These are phyloP conservation scores for Polyommatus icarus DNA, from an alignment of 2,888 invertebrate genomes.

Conservation along the genomic window DNA sequence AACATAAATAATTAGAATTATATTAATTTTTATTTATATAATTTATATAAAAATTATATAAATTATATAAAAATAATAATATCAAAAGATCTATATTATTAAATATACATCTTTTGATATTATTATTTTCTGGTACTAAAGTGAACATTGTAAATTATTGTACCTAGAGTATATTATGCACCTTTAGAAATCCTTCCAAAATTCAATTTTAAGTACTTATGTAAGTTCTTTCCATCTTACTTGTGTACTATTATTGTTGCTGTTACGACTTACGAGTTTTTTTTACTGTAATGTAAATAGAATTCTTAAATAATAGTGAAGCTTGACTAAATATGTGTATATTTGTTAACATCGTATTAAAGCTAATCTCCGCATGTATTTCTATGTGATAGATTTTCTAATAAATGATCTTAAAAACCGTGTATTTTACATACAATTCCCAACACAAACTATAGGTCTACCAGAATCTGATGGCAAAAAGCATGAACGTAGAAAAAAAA, in stretches of 20 bases:
- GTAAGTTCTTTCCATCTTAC: neutral
- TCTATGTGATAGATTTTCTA: conserved; percentile 64
- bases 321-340: conserved; percentile 44
- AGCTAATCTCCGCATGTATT: conserved; percentile 48
- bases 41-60: too few species aligned
- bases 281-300: conserved; percentile 43
- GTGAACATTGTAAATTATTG: neutral
- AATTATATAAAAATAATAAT: too few species aligned
- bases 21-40: too few species aligned
- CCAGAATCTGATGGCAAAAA: too few species aligned
- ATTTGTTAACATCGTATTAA: conserved; percentile 42
- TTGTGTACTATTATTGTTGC: neutral
- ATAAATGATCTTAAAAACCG: conserved; percentile 52
- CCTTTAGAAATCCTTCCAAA: conserved; percentile 5
- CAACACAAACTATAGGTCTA: neutral
- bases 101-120: neutral
- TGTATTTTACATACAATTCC: neutral
- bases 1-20: too few species aligned
- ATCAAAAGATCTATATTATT: too few species aligned
- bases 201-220: neutral
- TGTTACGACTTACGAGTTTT: conserved; percentile 34
- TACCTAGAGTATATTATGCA: neutral
- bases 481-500: too few species aligned
- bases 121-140: neutral
- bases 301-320: conserved; percentile 39